phyloP scores from a whole-genome alignment of 2,113 vertebrate species.

The Lagenorhynchus albirostris region DNA sequence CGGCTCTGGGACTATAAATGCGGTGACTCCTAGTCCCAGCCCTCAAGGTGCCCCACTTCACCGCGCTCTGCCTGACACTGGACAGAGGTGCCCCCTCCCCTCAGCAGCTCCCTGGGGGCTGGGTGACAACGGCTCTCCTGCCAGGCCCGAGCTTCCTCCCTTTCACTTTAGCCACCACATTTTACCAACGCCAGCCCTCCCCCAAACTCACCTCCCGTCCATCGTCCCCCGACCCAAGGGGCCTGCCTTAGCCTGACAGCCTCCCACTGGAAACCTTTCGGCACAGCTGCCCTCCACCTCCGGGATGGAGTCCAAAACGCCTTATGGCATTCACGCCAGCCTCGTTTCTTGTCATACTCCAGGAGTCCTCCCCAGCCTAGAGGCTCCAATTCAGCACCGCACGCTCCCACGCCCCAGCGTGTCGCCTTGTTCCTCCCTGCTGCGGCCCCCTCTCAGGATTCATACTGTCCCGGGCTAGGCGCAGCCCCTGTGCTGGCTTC shows the following conservation, averaged over 20 bases:
- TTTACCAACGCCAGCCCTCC: too few relatives aligned
- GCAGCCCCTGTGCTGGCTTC: not conserved
- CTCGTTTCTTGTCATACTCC: not conserved
- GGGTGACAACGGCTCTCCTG: fast-evolving
- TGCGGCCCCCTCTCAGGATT: not conserved
- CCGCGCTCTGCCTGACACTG: not conserved
- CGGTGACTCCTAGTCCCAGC: fast-evolving
- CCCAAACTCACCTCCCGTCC: not conserved
- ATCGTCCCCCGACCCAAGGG: not conserved
- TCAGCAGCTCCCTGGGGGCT: not conserved
- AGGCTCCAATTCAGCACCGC: not conserved
- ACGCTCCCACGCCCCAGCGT: fast-evolving
- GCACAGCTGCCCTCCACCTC: too few relatives aligned
- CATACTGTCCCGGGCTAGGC: fast-evolving
- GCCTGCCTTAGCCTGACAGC: too few relatives aligned
- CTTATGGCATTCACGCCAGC: too few relatives aligned
- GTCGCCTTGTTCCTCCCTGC: not conserved
- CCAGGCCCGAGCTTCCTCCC: not conserved
- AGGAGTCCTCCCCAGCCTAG: not conserved
- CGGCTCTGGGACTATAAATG: not conserved
- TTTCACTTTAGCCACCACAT: not conserved
- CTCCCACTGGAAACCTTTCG: not conserved
- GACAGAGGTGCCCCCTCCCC: fast-evolving
- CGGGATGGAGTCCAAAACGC: not conserved
- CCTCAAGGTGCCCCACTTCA: not conserved